Evolutionary conservation across 2,113 vertebrate genomes (phyloP).

Genomic region (Cebus imitator): DNA sequence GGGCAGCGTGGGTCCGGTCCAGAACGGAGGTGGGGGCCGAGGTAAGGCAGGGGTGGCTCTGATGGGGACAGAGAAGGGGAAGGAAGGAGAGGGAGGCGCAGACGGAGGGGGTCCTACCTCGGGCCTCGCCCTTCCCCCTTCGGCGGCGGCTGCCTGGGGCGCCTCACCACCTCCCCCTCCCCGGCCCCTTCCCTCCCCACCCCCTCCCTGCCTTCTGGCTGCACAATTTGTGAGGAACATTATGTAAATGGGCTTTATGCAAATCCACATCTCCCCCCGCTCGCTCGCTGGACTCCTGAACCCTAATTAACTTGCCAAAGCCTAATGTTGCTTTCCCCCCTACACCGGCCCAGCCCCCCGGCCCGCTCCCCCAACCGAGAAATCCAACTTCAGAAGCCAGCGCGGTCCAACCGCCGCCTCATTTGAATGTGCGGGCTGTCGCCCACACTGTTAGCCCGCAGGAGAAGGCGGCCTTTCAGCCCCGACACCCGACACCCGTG

Average conservation of each 20-base stretch:
- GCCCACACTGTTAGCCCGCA: background rate
- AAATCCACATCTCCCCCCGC: slow-evolving; percentile 68
- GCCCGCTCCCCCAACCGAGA: background rate
- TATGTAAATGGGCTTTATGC: slow-evolving; percentile 79
- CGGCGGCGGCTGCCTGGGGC: background rate
- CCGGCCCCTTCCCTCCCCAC: background rate
- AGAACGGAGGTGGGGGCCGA: background rate
- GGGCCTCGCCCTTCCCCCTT: background rate
- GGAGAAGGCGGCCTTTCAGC: slow-evolving; percentile 6
- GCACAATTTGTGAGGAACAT: slow-evolving; percentile 72
- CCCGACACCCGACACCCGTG: background rate
- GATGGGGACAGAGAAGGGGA: fast-evolving
- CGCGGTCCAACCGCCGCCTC: background rate
- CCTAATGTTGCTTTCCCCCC: background rate
- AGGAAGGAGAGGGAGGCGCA: too few relatives aligned
- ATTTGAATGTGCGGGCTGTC: slow-evolving; percentile 29
- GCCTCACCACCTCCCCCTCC: background rate
- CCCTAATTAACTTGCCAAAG: slow-evolving; percentile 79
- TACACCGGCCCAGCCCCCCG: slow-evolving; percentile 31
- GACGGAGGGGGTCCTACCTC: background rate
- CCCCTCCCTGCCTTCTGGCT: slow-evolving; percentile 61
- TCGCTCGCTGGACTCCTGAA: slow-evolving; percentile 68
- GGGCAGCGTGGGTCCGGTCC: fast-evolving
- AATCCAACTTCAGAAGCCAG: background rate
- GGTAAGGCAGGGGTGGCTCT: too few relatives aligned